Evolutionary conservation across 1,140 invertebrate species (phyloP).

Genomic region (Zelostemma sp.): DNA sequence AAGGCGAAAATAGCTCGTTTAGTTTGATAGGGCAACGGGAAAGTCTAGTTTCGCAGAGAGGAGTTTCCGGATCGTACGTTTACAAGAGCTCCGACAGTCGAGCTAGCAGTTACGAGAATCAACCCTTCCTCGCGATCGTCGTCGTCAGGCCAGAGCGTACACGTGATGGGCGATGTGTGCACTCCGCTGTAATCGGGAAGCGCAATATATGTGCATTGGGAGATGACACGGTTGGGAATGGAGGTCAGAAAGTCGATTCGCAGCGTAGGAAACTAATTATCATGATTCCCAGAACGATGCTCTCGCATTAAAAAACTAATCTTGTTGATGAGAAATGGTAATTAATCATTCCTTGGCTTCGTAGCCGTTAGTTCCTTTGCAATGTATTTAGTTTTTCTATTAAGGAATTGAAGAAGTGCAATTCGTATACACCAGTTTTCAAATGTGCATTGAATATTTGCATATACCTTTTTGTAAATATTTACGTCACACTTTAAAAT

Average conservation of each 20-base stretch:
- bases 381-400: no score
- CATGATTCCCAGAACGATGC: slow-evolving; percentile 47
- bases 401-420: no score
- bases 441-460: no score
- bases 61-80: slow-evolving; percentile 10
- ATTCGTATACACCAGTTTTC: no score
- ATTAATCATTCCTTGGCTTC: no score
- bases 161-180: slow-evolving; percentile 4
- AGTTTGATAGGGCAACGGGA: slow-evolving; percentile 34
- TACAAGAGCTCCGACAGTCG: slow-evolving; percentile 3
- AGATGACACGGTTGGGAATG: slow-evolving; percentile 47
- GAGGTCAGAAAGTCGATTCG: slow-evolving; percentile 15
- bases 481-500: no score
- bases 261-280: slow-evolving; percentile 49
- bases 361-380: no score
- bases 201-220: slow-evolving; percentile 7
- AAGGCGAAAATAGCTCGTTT: slow-evolving; percentile 20
- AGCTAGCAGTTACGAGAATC: no score
- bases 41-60: slow-evolving; percentile 9
- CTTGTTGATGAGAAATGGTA: slow-evolving; percentile 36
- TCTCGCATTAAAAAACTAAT: slow-evolving; percentile 54
- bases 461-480: no score
- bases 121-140: no score
- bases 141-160: no score
- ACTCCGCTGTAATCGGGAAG: slow-evolving; percentile 5